Conservation (phyloP, 1,140 invertebrate species). For the Centruroides vittatus region DNA sequence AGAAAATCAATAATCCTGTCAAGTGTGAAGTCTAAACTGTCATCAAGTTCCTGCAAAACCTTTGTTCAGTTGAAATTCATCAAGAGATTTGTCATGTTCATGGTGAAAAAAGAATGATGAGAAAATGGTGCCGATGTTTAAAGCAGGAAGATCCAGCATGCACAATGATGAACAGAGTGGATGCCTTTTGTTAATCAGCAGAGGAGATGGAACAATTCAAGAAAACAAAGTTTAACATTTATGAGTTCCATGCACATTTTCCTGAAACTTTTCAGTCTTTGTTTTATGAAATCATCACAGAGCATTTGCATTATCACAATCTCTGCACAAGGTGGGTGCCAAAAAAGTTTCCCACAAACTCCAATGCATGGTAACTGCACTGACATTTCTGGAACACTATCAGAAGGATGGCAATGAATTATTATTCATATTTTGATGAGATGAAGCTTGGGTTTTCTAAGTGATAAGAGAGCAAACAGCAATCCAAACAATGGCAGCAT, state of each 20-base stretch:
- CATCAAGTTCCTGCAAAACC: no score
- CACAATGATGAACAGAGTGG: no score
- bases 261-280: background rate
- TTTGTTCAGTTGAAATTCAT: no score
- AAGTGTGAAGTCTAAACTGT: no score
- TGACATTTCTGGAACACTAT: background rate
- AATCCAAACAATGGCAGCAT: no score
- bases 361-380: background rate
- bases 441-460: background rate
- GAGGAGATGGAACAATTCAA: background rate
- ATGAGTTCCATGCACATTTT: background rate
- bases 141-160: no score
- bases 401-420: background rate
- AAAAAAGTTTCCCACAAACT: background rate
- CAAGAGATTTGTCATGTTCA: no score
- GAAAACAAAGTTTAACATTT: background rate
- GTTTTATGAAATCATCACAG: background rate
- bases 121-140: no score
- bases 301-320: background rate
- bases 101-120: no score
- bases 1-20: no score
- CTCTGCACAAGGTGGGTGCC: background rate
- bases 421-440: background rate
- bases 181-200: no score
- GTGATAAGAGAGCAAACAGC: background rate